phyloP scores from a whole-genome alignment of 2,113 vertebrate species.

The Rhodinocichla rosea region DNA sequence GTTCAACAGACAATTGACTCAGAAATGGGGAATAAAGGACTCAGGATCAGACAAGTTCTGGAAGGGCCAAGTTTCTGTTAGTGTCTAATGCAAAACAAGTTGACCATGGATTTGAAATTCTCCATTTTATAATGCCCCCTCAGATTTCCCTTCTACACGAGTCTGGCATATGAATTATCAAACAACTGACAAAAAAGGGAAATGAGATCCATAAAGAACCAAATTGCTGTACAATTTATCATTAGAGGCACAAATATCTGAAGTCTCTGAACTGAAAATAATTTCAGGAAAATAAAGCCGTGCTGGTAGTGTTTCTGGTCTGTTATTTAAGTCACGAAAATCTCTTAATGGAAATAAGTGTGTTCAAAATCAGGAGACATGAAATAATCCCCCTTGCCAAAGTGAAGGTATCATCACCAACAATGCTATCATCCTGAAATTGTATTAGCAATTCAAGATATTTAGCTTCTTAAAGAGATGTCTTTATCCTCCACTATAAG shows the following conservation, averaged over 20 bases:
- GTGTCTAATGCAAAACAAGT: neutral
- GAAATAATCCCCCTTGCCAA: neutral
- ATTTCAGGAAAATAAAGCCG: neutral
- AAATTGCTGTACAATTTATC: neutral
- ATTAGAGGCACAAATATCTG: neutral
- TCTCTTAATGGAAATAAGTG: neutral
- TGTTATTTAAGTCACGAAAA: neutral
- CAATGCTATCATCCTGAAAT: neutral
- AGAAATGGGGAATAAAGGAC: neutral
- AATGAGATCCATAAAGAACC: neutral
- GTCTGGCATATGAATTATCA: neutral
- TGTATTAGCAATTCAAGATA: neutral
- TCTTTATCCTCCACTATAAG: neutral
- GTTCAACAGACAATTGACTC: neutral
- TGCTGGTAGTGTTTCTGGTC: neutral
- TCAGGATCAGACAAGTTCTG: neutral
- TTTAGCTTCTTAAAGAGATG: neutral
- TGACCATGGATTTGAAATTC: neutral
- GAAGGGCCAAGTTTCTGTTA: neutral
- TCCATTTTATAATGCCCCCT: neutral
- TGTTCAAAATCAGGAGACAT: neutral
- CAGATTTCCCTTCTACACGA: neutral
- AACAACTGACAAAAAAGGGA: neutral
- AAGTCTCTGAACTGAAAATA: neutral
- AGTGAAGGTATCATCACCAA: neutral